Conservation (phyloP, 2,888 invertebrate genomes). For the Hoplodrina ambigua region DNA sequence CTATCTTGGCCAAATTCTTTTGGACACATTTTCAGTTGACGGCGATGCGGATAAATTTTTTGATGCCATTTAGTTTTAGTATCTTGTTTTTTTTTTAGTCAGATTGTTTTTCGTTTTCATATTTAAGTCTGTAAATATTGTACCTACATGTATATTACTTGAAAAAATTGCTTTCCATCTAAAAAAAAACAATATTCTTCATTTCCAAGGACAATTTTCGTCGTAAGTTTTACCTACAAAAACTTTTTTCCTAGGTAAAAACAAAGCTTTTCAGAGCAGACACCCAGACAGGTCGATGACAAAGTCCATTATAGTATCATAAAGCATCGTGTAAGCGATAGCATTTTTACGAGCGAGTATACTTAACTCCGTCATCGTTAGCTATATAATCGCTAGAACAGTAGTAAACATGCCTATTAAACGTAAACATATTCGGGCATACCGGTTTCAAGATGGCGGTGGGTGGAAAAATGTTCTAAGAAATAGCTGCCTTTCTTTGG, state of each 20-base stretch:
- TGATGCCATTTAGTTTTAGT: no score
- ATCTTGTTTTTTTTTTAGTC: no score
- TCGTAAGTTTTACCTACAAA: neutral
- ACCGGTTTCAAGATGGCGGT: conserved; percentile 41
- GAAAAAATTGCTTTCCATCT: no score
- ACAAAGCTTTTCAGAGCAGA: conserved; percentile 7
- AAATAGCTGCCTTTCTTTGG: conserved; percentile 28
- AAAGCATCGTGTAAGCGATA: conserved; percentile 52
- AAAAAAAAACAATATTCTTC: no score
- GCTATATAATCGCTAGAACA: conserved; percentile 59
- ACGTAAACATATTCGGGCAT: conserved; percentile 61
- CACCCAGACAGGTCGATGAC: conserved; percentile 60
- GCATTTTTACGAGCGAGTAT: conserved; percentile 61
- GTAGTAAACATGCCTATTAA: conserved; percentile 61
- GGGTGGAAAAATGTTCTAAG: conserved; percentile 19
- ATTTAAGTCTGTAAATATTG: no score
- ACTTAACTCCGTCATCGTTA: conserved; percentile 58
- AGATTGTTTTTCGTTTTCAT: no score
- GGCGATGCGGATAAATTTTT: no score
- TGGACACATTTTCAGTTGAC: no score
- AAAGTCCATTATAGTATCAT: conserved; percentile 57
- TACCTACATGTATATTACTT: no score
- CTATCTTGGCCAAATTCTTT: no score
- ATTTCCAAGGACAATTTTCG: neutral
- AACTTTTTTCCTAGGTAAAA: neutral